Percentiles rank a stretch among this genome's conserved stretches.
These are phyloP conservation scores for Phragmatobia fuliginosa DNA, from an alignment of 2,888 invertebrate species.

Conservation along the genomic window DNA sequence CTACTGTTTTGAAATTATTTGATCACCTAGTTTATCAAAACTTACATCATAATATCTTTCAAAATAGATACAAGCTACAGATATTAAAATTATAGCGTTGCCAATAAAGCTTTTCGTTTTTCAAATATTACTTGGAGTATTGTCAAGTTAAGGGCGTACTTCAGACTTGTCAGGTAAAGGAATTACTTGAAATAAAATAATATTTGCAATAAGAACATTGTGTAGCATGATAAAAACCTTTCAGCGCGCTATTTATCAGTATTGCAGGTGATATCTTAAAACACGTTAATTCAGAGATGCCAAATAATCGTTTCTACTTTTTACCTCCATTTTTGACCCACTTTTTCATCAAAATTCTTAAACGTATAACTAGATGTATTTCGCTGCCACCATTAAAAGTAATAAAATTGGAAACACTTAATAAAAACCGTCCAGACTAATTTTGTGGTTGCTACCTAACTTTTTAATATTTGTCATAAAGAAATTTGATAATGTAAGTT, in stretches of 20 bases:
- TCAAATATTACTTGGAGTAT: background rate
- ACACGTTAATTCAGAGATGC: background rate
- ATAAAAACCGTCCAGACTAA: no score
- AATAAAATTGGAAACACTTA: no score
- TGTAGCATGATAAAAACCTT: background rate
- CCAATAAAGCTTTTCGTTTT: background rate
- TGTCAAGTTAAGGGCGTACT: background rate
- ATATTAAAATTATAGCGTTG: background rate
- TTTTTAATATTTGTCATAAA: no score
- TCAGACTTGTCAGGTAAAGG: no score
- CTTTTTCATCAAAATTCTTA: background rate
- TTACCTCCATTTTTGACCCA: background rate
- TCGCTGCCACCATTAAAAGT: no score
- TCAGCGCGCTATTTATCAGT: background rate
- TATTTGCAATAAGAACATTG: background rate
- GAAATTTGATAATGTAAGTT: slow-evolving; percentile 19
- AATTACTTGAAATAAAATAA: no score
- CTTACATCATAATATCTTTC: background rate
- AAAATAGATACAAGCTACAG: background rate
- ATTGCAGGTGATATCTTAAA: background rate
- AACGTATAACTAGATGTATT: no score
- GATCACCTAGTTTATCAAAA: background rate
- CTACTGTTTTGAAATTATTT: background rate
- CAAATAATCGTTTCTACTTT: background rate
- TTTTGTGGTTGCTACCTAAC: no score